Evolutionary conservation across 2,113 vertebrate genomes (phyloP).

Genomic region (Leptodactylus fuscus): DNA sequence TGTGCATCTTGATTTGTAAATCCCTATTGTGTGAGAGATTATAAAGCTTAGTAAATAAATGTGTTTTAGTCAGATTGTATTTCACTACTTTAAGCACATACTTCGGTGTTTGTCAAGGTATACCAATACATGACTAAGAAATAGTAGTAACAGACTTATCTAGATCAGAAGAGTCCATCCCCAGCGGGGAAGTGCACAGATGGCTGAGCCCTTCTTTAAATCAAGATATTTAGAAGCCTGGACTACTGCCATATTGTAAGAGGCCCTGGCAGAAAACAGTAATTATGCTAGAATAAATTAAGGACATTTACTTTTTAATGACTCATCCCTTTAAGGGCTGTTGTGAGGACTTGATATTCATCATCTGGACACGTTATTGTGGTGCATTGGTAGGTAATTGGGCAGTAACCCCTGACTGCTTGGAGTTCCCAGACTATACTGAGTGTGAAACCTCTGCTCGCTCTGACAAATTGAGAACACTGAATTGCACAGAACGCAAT

Average conservation of each 20-base stretch:
- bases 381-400: not conserved
- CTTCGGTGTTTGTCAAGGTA: too few species aligned
- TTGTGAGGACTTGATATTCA: not conserved
- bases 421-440: not conserved
- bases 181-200: slow-evolving; percentile 7
- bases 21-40: too few species aligned
- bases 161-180: not conserved
- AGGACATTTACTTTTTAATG: slow-evolving; percentile 27
- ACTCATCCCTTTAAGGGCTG: slow-evolving; percentile 28
- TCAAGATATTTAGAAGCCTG: slow-evolving; percentile 13
- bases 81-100: too few species aligned
- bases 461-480: not conserved
- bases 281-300: slow-evolving; percentile 15
- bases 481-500: not conserved
- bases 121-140: too few species aligned
- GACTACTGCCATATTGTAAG: not conserved
- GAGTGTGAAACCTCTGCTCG: slow-evolving; percentile 5
- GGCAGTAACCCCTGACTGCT: not conserved
- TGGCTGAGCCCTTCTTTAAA: not conserved
- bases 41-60: too few species aligned
- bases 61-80: too few species aligned
- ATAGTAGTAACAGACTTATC: not conserved
- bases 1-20: too few species aligned
- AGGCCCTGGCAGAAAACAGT: slow-evolving; percentile 6
- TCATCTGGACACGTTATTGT: not conserved